Base-by-base conservation (phyloP, 2,888 invertebrate species). In the Drosophila paranaensis region DNA sequence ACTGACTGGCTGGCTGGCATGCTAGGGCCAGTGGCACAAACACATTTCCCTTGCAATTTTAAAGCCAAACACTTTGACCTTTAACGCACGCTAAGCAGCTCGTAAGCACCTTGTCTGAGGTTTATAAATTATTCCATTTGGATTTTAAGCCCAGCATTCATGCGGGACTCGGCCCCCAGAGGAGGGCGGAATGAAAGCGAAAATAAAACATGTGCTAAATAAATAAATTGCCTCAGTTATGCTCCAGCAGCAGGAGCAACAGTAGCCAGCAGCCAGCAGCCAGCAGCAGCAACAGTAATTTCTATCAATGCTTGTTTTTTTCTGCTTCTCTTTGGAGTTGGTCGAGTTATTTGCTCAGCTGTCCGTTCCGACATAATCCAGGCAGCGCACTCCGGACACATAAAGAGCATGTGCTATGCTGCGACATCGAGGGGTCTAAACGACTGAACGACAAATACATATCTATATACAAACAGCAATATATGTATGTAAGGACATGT, bases 201-300 rank as follows among this genome's bases (percentile, higher is more conserved):
- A 51, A 39, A 56, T 43, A 46, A 55, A 57, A 51, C 54, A 71
- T 81, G 72, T 66, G 73, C 56, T 57, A 74, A 74, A 61, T 76
- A 79, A 70, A 84, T 87, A 84, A 87, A 78, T 69, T 78, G 78
- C 62, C 61, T 79, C 68, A 45, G 56, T 80, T 82, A 82, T 75
- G 75, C 40, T 70, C 45, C 65, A 71, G 57, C 79, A 79, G 60
- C 71, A 74, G 27, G 14, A 20, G 11, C 61, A 65, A 3, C n/a
- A 48, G 16, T 11, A 42, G 27, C 45, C 63, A 69, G 57, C 81
- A 79, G 57, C 71, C 62, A 65, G 9, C n/a, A 50, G 16, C 13
- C 66, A 69, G 60, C 83, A 81, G 61, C 69, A 74, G 3, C 25
- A 51, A 51, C 20, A 55, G 35, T 25, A 25, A 57, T 65, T 81